phyloP scores from a whole-genome alignment of 2,113 vertebrate genomes.

The Melanerpes formicivorus region DNA sequence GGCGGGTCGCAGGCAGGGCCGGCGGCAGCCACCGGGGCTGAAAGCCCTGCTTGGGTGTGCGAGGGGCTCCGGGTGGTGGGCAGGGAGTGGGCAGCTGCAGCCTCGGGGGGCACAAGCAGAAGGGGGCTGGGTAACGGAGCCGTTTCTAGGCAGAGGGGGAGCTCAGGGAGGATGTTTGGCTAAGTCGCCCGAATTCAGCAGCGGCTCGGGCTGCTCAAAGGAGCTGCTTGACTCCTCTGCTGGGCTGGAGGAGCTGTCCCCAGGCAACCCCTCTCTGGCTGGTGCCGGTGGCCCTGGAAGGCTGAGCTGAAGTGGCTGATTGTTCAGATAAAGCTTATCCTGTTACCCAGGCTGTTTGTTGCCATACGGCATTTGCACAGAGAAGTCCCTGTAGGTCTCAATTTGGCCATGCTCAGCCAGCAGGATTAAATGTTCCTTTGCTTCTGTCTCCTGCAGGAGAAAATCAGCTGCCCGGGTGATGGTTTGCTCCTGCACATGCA shows the following conservation, averaged over 20 bases:
- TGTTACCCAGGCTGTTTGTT: conserved; percentile 49
- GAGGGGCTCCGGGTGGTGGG: neutral
- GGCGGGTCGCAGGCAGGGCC: neutral
- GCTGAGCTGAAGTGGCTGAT: conserved; percentile 38
- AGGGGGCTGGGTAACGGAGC: neutral
- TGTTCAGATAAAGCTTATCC: conserved; percentile 59
- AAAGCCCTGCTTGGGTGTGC: rapidly evolving
- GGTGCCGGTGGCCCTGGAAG: neutral
- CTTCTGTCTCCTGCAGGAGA: conserved; percentile 25
- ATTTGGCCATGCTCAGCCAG: conserved; percentile 39
- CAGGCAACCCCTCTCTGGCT: neutral
- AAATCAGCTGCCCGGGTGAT: neutral
- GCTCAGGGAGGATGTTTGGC: neutral
- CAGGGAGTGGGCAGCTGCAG: neutral
- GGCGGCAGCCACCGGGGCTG: rapidly evolving
- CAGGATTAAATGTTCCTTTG: conserved; percentile 62
- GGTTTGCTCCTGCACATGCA: conserved; percentile 10
- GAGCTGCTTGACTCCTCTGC: neutral
- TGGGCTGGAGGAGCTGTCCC: conserved; percentile 2
- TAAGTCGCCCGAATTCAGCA: neutral
- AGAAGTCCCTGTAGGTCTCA: conserved; percentile 50
- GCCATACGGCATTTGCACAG: conserved; percentile 34
- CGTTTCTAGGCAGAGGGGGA: neutral
- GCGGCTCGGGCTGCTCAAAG: neutral
- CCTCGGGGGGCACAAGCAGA: neutral